A percentile compares a stretch with the other conserved stretches of the same genome.
Evolutionary conservation across 2,888 invertebrate genomes (phyloP).

Genomic region (Ectemnius cavifrons): DNA sequence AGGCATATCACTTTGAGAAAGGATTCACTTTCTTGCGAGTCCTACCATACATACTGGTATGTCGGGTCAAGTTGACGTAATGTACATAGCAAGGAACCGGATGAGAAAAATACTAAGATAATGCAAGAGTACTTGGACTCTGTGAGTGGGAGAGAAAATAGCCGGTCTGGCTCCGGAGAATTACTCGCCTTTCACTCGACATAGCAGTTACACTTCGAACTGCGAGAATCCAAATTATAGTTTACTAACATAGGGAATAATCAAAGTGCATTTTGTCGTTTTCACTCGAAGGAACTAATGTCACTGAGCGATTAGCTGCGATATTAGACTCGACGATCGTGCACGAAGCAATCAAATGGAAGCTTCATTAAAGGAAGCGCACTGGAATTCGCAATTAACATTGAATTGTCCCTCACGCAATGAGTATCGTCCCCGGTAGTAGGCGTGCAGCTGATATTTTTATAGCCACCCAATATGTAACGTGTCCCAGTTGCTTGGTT

Average conservation of each 20-base stretch:
- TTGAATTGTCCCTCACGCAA: conserved; percentile 4
- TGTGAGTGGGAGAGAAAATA: too few species aligned
- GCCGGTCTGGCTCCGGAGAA: too few species aligned
- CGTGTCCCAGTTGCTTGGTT: conserved; percentile 63
- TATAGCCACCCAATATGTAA: conserved; percentile 49
- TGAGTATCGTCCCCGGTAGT: conserved; percentile 13
- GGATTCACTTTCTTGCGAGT: conserved; percentile 69
- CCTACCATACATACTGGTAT: neutral
- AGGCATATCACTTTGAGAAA: conserved; percentile 45
- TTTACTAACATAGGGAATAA: too few species aligned
- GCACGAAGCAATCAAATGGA: neutral
- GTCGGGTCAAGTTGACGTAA: conserved; percentile 41
- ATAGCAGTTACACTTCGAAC: too few species aligned
- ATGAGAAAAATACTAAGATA: too few species aligned
- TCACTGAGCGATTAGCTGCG: neutral
- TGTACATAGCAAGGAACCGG: conserved; percentile 24
- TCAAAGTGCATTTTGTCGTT: too few species aligned
- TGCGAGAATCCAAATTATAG: too few species aligned
- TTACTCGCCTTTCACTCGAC: too few species aligned
- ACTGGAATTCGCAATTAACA: neutral
- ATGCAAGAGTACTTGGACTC: too few species aligned
- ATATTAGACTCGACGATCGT: neutral
- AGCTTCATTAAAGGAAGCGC: conserved; percentile 5
- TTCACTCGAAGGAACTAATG: too few species aligned
- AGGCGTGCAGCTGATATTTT: conserved; percentile 24